phyloP scores from a whole-genome alignment of 2,888 invertebrate genomes.

The Stenurella melanura region DNA sequence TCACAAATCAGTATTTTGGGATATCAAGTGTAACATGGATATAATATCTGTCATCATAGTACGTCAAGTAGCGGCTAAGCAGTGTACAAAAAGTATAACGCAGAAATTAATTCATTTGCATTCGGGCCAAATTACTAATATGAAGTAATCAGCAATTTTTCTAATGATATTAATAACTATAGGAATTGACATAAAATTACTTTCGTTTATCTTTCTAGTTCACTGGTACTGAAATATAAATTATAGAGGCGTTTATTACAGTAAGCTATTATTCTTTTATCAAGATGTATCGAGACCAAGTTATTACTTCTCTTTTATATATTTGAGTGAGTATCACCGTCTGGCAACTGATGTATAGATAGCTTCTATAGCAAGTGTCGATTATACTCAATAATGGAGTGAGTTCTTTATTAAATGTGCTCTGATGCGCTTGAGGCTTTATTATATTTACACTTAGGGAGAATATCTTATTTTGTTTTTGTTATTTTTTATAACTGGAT shows the following conservation, averaged over 20 bases:
- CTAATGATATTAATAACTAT: not conserved
- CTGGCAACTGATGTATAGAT: not conserved
- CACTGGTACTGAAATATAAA: not conserved
- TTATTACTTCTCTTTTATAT: not conserved
- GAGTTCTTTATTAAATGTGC: not conserved
- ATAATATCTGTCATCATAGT: too few relatives aligned
- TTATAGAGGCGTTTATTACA: not conserved
- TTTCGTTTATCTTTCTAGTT: not conserved
- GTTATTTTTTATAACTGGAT: too few relatives aligned
- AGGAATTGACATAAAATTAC: not conserved
- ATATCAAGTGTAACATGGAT: too few relatives aligned
- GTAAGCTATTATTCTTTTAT: not conserved
- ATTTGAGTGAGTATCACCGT: not conserved
- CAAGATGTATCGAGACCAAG: not conserved
- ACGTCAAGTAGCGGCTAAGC: too few relatives aligned
- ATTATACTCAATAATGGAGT: not conserved
- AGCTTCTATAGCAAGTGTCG: not conserved
- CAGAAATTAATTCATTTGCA: too few relatives aligned
- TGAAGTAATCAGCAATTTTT: not conserved
- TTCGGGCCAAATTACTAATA: too few relatives aligned
- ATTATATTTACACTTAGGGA: not conserved
- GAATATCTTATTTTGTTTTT: too few relatives aligned
- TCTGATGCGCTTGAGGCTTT: not conserved
- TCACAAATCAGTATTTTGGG: too few relatives aligned
- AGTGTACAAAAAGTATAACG: too few relatives aligned